Conservation (phyloP, 2,888 invertebrate genomes). For the Choreutis nemorana region DNA sequence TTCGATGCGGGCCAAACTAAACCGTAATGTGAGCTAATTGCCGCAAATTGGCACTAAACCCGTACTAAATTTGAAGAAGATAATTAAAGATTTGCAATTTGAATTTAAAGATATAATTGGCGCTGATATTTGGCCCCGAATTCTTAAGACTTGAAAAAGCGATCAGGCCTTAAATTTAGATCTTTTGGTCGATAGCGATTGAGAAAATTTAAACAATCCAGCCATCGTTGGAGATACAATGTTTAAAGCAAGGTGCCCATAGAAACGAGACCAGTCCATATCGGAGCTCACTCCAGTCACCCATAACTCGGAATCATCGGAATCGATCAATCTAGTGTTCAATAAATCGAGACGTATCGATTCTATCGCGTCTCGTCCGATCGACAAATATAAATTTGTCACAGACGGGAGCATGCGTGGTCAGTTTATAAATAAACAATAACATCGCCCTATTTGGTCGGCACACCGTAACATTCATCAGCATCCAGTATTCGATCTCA, state of each 20-base stretch:
- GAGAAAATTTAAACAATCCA: too few relatives aligned
- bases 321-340: constrained; percentile 52
- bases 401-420: constrained; percentile 36
- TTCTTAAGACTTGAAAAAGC: too few relatives aligned
- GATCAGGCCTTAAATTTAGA: too few relatives aligned
- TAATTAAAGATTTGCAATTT: too few relatives aligned
- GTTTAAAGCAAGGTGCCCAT: too few relatives aligned
- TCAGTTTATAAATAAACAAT: constrained; percentile 63
- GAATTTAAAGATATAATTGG: too few relatives aligned
- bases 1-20: constrained; percentile 23
- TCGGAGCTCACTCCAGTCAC: constrained; percentile 25
- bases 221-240: too few relatives aligned
- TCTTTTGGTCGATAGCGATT: too few relatives aligned
- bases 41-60: constrained; percentile 35
- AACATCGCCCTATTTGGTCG: constrained; percentile 42
- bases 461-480: constrained; percentile 48
- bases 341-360: constrained; percentile 57
- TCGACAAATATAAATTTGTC: constrained; percentile 65
- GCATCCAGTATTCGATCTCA: constrained; percentile 33
- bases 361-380: constrained; percentile 51
- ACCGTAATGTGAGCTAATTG: constrained; percentile 28
- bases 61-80: too few relatives aligned
- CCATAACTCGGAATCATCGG: constrained; percentile 47
- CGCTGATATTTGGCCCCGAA: too few relatives aligned
- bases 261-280: too few relatives aligned